Evolutionary conservation across 2,888 invertebrate genomes (phyloP), one percentile per base, ranked within the genome.

Genomic region (Phytoseiulus persimilis): DNA sequence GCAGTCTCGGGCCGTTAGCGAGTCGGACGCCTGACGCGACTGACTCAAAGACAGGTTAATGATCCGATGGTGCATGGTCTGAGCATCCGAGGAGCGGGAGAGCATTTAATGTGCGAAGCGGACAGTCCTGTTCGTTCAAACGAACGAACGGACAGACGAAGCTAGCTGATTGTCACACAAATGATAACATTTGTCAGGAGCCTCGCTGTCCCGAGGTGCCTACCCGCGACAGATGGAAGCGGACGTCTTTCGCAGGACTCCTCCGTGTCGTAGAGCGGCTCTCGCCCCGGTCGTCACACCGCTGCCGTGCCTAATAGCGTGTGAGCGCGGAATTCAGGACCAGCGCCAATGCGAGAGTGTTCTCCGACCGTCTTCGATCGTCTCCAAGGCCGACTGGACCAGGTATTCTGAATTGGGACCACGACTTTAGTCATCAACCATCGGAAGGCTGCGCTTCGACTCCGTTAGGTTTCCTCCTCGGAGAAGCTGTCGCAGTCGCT

Each of bases 31-130:
- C 32, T 33, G 33, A 45, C 87, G 87, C 87, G 39, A 39, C 87
- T 33, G 87, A 45, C 87, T 87, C 87, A 87, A 87, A 87, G 87
- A 45, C 87, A 87, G 87, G 87, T 87, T 87, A 87, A 87, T 87
- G 87, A 45, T 87, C 87, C 87, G 87, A 33, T 32, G 39, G 65
- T 28, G 65, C 65, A 65, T 23, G 23, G 65, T 65, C 65, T 18
- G 65, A 65, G 65, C 65, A 65, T 65, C 65, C 65, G 65, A 87
- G 32, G 32, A 84, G 9, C 23, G 33, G 31, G 87, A 32, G 33
- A 33, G 45, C 87, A 45, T 87, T 33, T 32, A 87, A 87, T 33
- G 87, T 87, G 87, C 32, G 28, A 87, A 65, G 14, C 65, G 65
- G 65, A 23, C 65, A 65, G 65, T 14, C 65, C 1, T 65, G 39